phyloP scores from a whole-genome alignment of 1,140 invertebrate genomes.

The Elymnias hypermnestra region DNA sequence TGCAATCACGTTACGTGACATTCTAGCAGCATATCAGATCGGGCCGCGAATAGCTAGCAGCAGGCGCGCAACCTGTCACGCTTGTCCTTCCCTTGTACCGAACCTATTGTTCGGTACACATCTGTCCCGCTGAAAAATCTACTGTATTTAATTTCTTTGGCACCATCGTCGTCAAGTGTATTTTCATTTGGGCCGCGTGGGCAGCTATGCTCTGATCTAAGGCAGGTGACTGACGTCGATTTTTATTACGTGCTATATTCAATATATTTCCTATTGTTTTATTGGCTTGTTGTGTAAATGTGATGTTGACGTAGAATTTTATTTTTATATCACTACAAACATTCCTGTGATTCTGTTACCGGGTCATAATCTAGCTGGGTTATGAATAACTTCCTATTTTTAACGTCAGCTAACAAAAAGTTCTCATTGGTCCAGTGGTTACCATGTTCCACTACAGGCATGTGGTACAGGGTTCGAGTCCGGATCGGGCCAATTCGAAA shows the following conservation, averaged over 20 bases:
- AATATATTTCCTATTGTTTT: constrained; percentile 60
- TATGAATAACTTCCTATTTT: not conserved
- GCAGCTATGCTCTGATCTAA: constrained; percentile 42
- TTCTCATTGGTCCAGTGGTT: too few species aligned
- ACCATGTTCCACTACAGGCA: too few species aligned
- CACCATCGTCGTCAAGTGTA: constrained; percentile 54
- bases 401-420: not conserved
- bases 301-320: constrained; percentile 39
- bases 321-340: constrained; percentile 17
- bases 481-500: too few species aligned
- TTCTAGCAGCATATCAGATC: not conserved
- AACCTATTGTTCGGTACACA: constrained; percentile 56
- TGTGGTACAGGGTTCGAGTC: too few species aligned
- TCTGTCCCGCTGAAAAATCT: constrained; percentile 60
- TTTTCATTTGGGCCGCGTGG: constrained; percentile 59
- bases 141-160: constrained; percentile 67
- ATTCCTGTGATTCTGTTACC: not conserved
- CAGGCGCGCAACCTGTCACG: constrained; percentile 33
- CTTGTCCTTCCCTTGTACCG: constrained; percentile 48
- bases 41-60: not conserved
- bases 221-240: constrained; percentile 54
- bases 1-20: not conserved
- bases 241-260: constrained; percentile 54
- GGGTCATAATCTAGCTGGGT: too few species aligned
- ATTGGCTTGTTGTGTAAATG: constrained; percentile 43